Conservation (phyloP, 2,797 vertebrate species). For the Novumbra hubbsi region DNA sequence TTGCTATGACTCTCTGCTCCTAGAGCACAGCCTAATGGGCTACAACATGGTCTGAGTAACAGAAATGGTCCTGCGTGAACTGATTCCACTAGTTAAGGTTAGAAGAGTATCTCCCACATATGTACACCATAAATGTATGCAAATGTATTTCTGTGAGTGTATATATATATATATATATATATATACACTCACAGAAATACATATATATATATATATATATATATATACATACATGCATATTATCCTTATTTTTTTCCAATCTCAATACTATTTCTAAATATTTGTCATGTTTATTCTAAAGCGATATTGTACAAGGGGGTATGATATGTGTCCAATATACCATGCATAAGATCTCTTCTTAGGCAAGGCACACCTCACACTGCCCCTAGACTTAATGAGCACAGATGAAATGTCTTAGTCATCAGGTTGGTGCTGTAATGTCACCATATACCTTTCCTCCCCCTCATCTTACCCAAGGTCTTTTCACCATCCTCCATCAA, state of each 20-base stretch:
- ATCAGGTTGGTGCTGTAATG: slow-evolving; percentile 14
- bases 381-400: neutral
- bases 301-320: too few relatives aligned
- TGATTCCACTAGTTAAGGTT: slow-evolving; percentile 46
- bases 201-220: neutral
- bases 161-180: neutral
- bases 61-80: slow-evolving; percentile 42
- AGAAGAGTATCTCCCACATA: neutral
- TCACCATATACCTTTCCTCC: slow-evolving; percentile 3
- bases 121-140: too few relatives aligned
- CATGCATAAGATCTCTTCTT: too few relatives aligned
- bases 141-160: neutral
- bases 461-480: slow-evolving; percentile 13
- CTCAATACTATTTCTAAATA: too few relatives aligned
- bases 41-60: slow-evolving; percentile 45
- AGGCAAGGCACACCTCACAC: neutral
- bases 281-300: too few relatives aligned
- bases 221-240: neutral
- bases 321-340: too few relatives aligned
- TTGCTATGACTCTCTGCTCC: neutral
- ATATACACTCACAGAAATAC: neutral
- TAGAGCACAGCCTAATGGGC: slow-evolving; percentile 34
- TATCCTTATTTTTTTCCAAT: too few relatives aligned
- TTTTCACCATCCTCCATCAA: neutral
- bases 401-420: slow-evolving; percentile 18